Evolutionary conservation across 2,888 invertebrate species (phyloP), one percentile per base, ranked within the genome.

Genomic region (Sericinus montela): DNA sequence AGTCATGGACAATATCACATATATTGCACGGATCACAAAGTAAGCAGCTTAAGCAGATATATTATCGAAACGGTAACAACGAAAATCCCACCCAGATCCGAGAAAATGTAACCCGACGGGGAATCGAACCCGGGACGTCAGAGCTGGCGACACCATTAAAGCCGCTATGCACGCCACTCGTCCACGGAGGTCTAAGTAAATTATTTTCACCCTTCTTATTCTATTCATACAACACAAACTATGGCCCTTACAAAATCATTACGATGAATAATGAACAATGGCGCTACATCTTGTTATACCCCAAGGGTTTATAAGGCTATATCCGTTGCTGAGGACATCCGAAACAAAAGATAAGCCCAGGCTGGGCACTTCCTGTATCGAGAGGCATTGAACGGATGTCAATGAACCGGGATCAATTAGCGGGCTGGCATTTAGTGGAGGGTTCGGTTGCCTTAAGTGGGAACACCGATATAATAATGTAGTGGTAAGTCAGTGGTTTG

Each of bases 371-470:
- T 41, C 47, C 47, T 41, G 47, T 42, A 29, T 36, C 36, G 30
- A 47, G 47, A 41, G 47, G 47, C 29, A 19, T 42, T 36, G 41
- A 29, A 10, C 41, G 36, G 28, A 36, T 41, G 35, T 29, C 30
- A 28, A n/a, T 16, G 44, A 28, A 29, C 25, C 37, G 25, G 39
- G 39, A 39, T 46, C 45, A 46, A 46, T 46, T 46, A 34, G 39
- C 32, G 8, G 23, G 44, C 28, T 11, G 45, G 32, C 39, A 23
- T 45, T 39, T 23, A 39, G 45, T 10, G 38, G 37, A 10, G 13
- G 23, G 11, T 32, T 3, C 10, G 32, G 8, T 36, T 16, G 36
- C 23, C n/a, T 35, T 35, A 47, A 47, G 47, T 42, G 47, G 19
- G 10, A 8, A 25, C 16, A 19, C 10, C 10, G 10, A n/a, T 16